These are phyloP conservation scores for Penaeus japonicus DNA, from an alignment of 1,140 invertebrate species.

Conservation along the genomic window DNA sequence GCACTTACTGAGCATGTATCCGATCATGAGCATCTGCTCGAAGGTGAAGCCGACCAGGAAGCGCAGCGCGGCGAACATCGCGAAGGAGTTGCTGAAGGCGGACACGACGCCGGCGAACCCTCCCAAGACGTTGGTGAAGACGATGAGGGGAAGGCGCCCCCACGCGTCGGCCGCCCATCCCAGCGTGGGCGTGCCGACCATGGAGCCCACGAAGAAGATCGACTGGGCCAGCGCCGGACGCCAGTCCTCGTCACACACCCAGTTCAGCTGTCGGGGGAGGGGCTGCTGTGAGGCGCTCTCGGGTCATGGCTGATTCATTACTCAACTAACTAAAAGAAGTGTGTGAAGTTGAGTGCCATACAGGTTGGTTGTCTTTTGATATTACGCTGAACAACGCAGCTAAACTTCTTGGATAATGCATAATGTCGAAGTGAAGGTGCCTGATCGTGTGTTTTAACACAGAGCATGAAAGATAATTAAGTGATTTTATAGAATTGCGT, in stretches of 20 bases:
- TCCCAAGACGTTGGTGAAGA: slow-evolving; percentile 80
- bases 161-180: slow-evolving; percentile 85
- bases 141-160: slow-evolving; percentile 81
- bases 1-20: slow-evolving; percentile 23
- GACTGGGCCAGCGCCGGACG: slow-evolving; percentile 78
- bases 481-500: no score
- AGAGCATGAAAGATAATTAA: no score
- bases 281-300: neutral
- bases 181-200: slow-evolving; percentile 83
- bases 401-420: no score
- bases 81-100: slow-evolving; percentile 70
- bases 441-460: no score
- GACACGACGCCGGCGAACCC: slow-evolving; percentile 79
- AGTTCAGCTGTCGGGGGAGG: slow-evolving; percentile 67
- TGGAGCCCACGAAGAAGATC: slow-evolving; percentile 87
- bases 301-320: no score
- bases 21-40: slow-evolving; percentile 70
- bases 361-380: no score
- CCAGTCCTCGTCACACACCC: slow-evolving; percentile 83
- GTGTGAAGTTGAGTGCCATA: no score
- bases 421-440: no score
- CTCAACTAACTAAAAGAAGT: no score
- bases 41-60: slow-evolving; percentile 86
- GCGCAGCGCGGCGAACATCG: slow-evolving; percentile 70
- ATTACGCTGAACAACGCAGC: no score